Percentiles rank a stretch among this genome's conserved stretches.
Conservation (phyloP, 1,140 invertebrate genomes). For the Scaptodrosophila lebanonensis region DNA sequence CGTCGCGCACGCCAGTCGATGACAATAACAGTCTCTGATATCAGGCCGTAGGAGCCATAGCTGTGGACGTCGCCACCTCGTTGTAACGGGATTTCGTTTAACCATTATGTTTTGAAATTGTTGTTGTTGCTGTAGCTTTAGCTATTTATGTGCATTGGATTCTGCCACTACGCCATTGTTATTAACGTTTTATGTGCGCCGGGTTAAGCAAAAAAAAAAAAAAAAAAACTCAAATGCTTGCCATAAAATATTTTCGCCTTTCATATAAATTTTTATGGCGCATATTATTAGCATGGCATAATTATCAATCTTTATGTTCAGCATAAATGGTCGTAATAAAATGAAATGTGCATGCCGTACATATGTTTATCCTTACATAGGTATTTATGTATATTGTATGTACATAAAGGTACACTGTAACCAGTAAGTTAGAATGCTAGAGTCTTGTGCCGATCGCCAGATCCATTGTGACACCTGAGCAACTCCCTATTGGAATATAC, state of each 20-base stretch:
- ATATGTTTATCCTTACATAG: conserved; percentile 25
- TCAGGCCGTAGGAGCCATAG: too few relatives aligned
- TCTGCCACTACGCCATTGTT: conserved; percentile 15
- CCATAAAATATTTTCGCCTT: conserved; percentile 36
- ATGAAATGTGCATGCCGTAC: conserved; percentile 11
- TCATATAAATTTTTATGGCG: conserved; percentile 63
- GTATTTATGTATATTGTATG: too few relatives aligned
- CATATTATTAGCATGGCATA: conserved; percentile 65
- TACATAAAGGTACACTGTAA: too few relatives aligned
- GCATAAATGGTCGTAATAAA: conserved; percentile 54
- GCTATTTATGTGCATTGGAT: conserved; percentile 61
- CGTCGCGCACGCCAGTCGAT: too few relatives aligned
- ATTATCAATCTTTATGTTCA: conserved; percentile 68
- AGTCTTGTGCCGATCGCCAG: too few relatives aligned
- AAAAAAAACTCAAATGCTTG: conserved; percentile 23
- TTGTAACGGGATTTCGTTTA: conserved; percentile 48
- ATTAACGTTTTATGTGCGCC: conserved; percentile 46
- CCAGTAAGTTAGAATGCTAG: too few relatives aligned
- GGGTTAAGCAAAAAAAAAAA: conserved; percentile 19
- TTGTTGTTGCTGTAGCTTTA: conserved; percentile 38
- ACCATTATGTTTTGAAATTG: conserved; percentile 69
- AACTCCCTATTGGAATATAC: too few relatives aligned
- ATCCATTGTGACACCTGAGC: too few relatives aligned
- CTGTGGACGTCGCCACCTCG: too few relatives aligned
- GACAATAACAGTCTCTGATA: not conserved